phyloP scores from a whole-genome alignment of 2,113 vertebrate species.

The Ameiurus melas region DNA sequence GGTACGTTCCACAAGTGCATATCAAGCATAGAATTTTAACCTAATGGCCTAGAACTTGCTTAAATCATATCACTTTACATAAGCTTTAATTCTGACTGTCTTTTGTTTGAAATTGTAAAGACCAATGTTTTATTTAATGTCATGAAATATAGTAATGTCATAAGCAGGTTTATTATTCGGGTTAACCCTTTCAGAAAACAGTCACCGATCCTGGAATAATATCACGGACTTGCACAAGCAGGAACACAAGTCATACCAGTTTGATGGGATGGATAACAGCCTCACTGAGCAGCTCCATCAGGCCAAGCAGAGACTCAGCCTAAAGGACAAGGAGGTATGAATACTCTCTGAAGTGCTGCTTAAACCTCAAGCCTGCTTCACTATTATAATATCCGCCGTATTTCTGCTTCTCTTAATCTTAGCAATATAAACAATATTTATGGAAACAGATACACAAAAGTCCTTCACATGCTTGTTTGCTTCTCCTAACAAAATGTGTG shows the following conservation, averaged over 20 bases:
- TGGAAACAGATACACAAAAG: neutral
- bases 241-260: constrained; percentile 24
- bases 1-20: constrained; percentile 46
- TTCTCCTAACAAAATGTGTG: neutral
- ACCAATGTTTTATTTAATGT: neutral
- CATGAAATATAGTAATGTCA: too few relatives aligned
- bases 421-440: neutral
- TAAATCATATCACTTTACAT: neutral
- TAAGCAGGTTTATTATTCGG: neutral
- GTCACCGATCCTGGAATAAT: constrained; percentile 31
- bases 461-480: neutral
- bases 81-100: neutral
- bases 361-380: neutral
- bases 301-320: constrained; percentile 61
- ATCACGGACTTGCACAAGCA: constrained; percentile 32
- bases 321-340: constrained; percentile 71
- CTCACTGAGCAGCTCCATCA: constrained; percentile 61
- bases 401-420: neutral
- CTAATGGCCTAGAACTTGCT: neutral
- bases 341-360: neutral
- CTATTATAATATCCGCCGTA: too few relatives aligned
- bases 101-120: neutral
- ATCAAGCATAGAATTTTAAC: neutral
- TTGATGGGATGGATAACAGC: constrained; percentile 38
- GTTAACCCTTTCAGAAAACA: constrained; percentile 25